Evolutionary conservation across 1,140 invertebrate species (phyloP).

Genomic region (Tyrophagus putrescentiae): DNA sequence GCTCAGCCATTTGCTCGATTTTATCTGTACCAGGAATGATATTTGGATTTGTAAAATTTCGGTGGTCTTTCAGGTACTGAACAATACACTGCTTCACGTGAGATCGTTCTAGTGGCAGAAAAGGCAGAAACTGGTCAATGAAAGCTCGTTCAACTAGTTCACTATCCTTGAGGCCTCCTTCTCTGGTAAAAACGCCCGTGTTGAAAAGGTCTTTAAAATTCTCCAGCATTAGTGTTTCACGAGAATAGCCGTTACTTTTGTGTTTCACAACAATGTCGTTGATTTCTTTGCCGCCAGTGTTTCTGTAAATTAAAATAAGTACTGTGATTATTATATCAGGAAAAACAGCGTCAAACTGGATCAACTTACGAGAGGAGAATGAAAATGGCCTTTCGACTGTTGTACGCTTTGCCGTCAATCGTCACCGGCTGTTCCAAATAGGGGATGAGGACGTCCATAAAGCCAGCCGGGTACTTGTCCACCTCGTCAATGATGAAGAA

Average conservation of each 20-base stretch:
- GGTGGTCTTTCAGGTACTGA: constrained; percentile 32
- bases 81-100: constrained; percentile 59
- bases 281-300: constrained; percentile 58
- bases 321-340: not conserved
- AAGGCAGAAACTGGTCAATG: constrained; percentile 84
- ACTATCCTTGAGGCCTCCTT: constrained; percentile 58
- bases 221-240: constrained; percentile 48
- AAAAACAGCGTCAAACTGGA: too few relatives aligned
- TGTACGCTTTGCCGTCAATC: constrained; percentile 40
- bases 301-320: constrained; percentile 40
- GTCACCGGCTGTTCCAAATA: constrained; percentile 66
- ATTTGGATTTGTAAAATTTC: constrained; percentile 19
- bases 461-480: constrained; percentile 69
- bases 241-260: constrained; percentile 45
- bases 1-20: constrained; percentile 31
- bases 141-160: constrained; percentile 61
- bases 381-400: constrained; percentile 61
- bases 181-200: constrained; percentile 50
- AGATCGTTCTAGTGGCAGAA: constrained; percentile 68
- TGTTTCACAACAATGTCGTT: constrained; percentile 44
- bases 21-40: constrained; percentile 24
- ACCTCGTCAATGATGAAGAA: constrained; percentile 95
- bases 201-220: constrained; percentile 61
- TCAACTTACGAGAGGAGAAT: constrained; percentile 65
- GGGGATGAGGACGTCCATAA: constrained; percentile 70